Conservation (phyloP, 30 jellyfish, hydroid and myxozoan genomes). For the Turritopsis dohrnii region DNA sequence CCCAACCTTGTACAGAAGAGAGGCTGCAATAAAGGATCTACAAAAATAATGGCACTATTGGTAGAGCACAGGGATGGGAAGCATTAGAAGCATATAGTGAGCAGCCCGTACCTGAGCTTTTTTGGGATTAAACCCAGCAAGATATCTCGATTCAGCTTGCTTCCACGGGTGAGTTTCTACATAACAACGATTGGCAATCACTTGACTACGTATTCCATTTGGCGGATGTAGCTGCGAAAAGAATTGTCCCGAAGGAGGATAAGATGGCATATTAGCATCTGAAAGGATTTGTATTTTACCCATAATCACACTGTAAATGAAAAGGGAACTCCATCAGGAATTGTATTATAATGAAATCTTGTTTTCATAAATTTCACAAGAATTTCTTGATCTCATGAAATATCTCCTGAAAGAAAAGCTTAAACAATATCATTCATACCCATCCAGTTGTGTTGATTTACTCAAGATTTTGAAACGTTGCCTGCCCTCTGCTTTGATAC, state of each 20-base stretch:
- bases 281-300: conserved; percentile 79
- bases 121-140: conserved; percentile 29
- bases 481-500: conserved; percentile 83
- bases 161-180: conserved; percentile 10
- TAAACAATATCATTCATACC: conserved; percentile 42
- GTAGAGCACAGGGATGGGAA: neutral
- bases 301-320: conserved; percentile 55
- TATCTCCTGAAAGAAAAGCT: neutral
- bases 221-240: conserved; percentile 30
- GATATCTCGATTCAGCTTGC: conserved; percentile 13
- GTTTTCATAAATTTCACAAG: no score
- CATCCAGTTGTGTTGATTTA: conserved; percentile 63
- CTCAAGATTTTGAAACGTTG: conserved; percentile 69
- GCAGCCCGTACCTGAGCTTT: conserved; percentile 15
- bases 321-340: neutral
- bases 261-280: conserved; percentile 32
- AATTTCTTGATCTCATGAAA: no score
- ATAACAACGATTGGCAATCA: conserved; percentile 22
- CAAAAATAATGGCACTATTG: neutral
- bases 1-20: conserved; percentile 74
- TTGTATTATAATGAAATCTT: neutral
- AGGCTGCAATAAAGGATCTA: conserved; percentile 59
- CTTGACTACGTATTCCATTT: conserved; percentile 34
- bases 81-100: neutral
- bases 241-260: conserved; percentile 27